Conservation (phyloP, 2,797 vertebrate genomes). For the Silurus lanzhouensis region DNA sequence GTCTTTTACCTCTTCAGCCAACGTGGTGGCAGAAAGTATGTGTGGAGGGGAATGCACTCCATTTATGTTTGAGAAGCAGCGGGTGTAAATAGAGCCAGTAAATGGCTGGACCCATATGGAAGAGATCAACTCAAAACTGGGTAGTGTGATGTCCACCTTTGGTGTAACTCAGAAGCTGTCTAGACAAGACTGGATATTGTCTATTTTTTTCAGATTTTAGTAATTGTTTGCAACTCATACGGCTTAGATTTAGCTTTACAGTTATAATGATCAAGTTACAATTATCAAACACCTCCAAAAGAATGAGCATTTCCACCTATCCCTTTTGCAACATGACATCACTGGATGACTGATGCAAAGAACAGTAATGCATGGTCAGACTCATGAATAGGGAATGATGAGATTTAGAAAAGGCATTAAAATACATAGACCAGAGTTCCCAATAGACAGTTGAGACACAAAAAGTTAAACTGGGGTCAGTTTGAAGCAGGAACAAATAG, state of each 20-base stretch:
- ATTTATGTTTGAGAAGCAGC: slow-evolving; percentile 67
- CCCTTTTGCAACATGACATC: not conserved
- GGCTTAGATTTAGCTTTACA: too few species aligned
- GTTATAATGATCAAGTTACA: not conserved
- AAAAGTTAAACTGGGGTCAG: not conserved
- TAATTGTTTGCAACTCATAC: not conserved
- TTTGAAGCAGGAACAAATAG: not conserved
- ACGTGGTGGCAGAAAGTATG: slow-evolving; percentile 12
- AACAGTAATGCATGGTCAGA: not conserved
- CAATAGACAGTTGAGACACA: not conserved
- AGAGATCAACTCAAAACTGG: slow-evolving; percentile 66
- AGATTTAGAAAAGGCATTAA: not conserved
- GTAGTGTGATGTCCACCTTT: slow-evolving; percentile 56
- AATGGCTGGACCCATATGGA: slow-evolving; percentile 72
- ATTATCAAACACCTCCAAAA: not conserved
- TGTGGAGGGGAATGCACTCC: slow-evolving; percentile 52
- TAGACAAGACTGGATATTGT: not conserved
- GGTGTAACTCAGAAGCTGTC: not conserved
- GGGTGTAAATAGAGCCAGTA: slow-evolving; percentile 69
- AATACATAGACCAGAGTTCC: too few species aligned
- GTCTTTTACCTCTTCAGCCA: slow-evolving; percentile 17
- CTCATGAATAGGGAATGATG: not conserved
- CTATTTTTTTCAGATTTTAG: not conserved
- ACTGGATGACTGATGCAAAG: not conserved
- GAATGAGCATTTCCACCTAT: not conserved